Conservation (phyloP, 2,113 vertebrate species). For the Lanius collurio region DNA sequence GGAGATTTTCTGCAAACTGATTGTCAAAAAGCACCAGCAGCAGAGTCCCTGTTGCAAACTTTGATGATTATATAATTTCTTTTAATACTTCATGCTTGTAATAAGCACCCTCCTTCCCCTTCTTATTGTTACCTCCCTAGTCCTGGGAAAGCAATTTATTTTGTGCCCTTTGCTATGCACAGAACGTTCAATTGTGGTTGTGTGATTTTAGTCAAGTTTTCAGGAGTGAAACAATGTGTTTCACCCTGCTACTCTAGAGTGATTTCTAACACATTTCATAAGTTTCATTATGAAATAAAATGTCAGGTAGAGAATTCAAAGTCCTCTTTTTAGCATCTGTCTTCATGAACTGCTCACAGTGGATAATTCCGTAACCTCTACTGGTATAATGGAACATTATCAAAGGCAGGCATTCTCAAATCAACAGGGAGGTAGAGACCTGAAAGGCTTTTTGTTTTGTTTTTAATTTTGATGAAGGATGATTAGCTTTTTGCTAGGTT, state of each 20-base stretch:
- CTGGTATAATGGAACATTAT: background rate
- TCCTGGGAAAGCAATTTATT: background rate
- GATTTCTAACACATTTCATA: background rate
- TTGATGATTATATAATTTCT: background rate
- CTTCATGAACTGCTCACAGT: background rate
- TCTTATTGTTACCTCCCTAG: background rate
- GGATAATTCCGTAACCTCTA: background rate
- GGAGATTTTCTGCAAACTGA: background rate
- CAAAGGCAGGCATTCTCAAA: background rate
- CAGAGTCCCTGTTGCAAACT: background rate
- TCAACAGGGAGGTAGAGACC: background rate
- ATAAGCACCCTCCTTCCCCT: background rate
- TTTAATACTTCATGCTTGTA: background rate
- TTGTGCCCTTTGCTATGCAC: background rate
- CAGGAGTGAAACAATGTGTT: background rate
- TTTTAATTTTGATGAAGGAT: background rate
- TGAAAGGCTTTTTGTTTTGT: background rate
- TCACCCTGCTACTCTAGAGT: background rate
- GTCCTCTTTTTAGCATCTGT: background rate
- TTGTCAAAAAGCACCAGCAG: background rate
- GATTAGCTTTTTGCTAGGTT: background rate
- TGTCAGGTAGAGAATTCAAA: background rate
- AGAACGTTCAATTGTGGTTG: background rate
- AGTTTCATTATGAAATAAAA: background rate
- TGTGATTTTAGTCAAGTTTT: background rate